These are phyloP conservation scores for Avahi laniger DNA, from an alignment of 2,797 vertebrate genomes.

Conservation along the genomic window DNA sequence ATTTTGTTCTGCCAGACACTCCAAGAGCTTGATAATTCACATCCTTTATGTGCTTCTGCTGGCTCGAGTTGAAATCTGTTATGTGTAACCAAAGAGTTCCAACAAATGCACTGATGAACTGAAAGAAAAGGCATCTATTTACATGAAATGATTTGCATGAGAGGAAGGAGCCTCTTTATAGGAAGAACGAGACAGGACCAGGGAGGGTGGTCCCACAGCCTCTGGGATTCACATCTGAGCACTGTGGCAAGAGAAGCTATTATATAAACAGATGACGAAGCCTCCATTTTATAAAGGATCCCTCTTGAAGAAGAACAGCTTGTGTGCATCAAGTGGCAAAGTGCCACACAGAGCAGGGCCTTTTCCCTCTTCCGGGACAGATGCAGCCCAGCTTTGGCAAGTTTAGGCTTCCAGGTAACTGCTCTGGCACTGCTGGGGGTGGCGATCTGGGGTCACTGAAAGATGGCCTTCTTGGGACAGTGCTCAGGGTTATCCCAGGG, in stretches of 20 bases:
- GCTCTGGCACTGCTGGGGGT: not conserved
- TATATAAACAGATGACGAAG: not conserved
- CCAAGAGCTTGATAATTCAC: not conserved
- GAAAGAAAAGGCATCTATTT: slow-evolving; percentile 30
- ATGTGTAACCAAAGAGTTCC: slow-evolving; percentile 46
- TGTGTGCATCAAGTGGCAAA: not conserved
- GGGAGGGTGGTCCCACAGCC: not conserved
- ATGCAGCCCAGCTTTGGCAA: not conserved
- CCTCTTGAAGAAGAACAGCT: not conserved
- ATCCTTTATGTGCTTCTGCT: not conserved
- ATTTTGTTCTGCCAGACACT: not conserved
- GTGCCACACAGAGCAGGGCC: not conserved
- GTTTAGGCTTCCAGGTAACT: not conserved
- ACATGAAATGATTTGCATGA: slow-evolving; percentile 31
- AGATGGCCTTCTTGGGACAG: not conserved
- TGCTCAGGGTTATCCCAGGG: not conserved
- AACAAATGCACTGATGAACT: slow-evolving; percentile 35
- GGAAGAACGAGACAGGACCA: not conserved
- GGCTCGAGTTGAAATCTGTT: not conserved
- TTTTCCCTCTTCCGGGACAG: not conserved
- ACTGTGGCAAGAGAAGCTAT: not conserved
- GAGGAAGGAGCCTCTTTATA: not conserved
- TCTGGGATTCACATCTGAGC: not conserved
- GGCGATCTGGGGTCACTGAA: not conserved
- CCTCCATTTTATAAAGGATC: not conserved